Percentiles rank a stretch among this genome's conserved stretches.
phyloP scores from a whole-genome alignment of 2,113 vertebrate species.

The Brachyhypopomus gauderio region DNA sequence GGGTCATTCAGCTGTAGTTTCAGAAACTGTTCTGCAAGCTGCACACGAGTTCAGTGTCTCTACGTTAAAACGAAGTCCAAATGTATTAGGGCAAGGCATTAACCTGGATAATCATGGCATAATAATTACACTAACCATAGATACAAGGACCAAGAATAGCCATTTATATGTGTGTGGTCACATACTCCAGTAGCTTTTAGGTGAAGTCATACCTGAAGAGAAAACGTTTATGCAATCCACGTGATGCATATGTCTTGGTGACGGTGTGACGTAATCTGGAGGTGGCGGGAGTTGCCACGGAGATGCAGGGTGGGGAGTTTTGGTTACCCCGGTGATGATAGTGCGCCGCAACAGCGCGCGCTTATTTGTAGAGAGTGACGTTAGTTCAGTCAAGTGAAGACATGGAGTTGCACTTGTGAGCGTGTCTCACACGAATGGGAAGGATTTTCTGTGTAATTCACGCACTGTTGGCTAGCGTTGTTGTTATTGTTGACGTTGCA shows the following conservation, averaged over 20 bases:
- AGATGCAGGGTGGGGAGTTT: not conserved
- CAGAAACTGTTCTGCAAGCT: not conserved
- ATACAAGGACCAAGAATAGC: not conserved
- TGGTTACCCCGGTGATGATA: not conserved
- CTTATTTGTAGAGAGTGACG: not conserved
- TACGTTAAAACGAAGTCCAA: not conserved
- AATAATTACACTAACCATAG: not conserved
- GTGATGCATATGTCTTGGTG: constrained; percentile 8
- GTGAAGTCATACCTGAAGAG: constrained; percentile 35
- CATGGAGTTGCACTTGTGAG: not conserved
- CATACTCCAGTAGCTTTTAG: not conserved
- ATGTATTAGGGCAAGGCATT: not conserved
- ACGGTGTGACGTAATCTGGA: constrained; percentile 12
- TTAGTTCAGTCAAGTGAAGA: constrained; percentile 16
- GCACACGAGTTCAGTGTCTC: not conserved
- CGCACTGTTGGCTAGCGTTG: not conserved
- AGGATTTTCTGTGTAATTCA: too few species aligned
- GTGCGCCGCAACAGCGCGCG: not conserved
- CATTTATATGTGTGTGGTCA: not conserved
- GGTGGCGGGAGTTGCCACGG: not conserved
- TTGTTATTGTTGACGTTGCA: not conserved
- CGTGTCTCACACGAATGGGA: not conserved
- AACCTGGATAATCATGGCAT: not conserved
- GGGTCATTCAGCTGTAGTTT: not conserved
- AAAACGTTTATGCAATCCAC: not conserved